phyloP scores from a whole-genome alignment of 2,113 vertebrate genomes.

The Lipotes vexillifer region DNA sequence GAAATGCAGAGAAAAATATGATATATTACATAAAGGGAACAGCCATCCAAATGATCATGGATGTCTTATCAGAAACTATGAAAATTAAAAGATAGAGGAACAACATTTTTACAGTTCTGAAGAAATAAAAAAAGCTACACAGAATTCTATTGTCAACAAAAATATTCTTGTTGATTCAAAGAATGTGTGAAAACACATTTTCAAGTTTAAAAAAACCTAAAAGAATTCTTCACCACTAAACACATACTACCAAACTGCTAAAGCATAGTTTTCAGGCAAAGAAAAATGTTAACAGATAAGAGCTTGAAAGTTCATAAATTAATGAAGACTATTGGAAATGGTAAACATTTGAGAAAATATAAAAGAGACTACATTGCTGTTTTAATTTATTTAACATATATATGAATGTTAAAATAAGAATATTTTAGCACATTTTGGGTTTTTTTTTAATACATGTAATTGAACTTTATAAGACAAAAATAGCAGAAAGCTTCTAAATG shows the following conservation, averaged over 20 bases:
- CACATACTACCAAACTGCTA: too few species aligned
- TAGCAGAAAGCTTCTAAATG: neutral
- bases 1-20: neutral
- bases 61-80: neutral
- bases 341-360: neutral
- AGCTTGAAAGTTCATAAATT: neutral
- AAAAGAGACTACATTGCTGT: neutral
- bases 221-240: neutral
- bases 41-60: neutral
- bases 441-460: neutral
- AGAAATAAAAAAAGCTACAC: neutral
- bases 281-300: neutral
- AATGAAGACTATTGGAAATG: neutral
- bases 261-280: neutral
- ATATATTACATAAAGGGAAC: neutral
- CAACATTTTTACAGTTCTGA: neutral
- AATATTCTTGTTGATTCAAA: neutral
- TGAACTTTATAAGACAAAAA: neutral
- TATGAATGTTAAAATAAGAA: neutral
- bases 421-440: neutral
- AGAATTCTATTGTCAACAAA: neutral
- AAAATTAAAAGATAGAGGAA: neutral
- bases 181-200: neutral
- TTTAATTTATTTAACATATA: neutral
- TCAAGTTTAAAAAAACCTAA: neutral